A percentile compares a stretch with the other conserved stretches of the same genome.
phyloP scores from a whole-genome alignment of 2,113 vertebrate species.

The Thalassarche chlororhynchos region DNA sequence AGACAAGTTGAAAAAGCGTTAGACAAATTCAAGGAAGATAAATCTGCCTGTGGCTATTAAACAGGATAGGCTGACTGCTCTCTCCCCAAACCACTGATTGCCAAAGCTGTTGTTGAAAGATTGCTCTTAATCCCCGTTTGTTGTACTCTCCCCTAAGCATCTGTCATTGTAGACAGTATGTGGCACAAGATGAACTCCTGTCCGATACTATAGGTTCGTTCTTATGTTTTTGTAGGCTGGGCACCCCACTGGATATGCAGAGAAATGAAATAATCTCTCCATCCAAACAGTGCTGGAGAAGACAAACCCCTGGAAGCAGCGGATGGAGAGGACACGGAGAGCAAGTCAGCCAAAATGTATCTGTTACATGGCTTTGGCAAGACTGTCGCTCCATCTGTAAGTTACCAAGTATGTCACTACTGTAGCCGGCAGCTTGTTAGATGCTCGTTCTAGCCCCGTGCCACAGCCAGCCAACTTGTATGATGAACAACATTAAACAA shows the following conservation, averaged over 20 bases:
- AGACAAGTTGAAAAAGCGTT: not conserved
- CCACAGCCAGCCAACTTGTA: not conserved
- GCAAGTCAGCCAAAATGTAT: not conserved
- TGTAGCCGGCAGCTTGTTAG: not conserved
- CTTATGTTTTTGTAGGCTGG: not conserved
- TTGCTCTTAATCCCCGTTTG: not conserved
- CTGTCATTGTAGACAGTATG: not conserved
- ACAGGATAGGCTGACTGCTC: not conserved
- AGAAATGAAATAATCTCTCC: not conserved
- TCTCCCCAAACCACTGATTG: not conserved
- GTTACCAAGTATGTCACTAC: rapidly evolving
- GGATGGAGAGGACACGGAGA: not conserved
- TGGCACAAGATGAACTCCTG: not conserved
- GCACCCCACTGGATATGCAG: not conserved
- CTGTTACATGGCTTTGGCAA: not conserved
- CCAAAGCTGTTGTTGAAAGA: not conserved
- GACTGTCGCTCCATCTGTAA: not conserved
- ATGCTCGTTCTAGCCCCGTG: rapidly evolving
- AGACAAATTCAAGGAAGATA: not conserved
- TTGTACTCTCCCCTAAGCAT: not conserved
- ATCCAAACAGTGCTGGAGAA: not conserved
- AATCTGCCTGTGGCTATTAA: not conserved
- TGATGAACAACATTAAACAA: not conserved
- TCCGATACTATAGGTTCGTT: not conserved
- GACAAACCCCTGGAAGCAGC: not conserved